These are phyloP conservation scores for Hippocampus zosterae DNA, from an alignment of 2,113 vertebrate genomes.

Conservation along the genomic window DNA sequence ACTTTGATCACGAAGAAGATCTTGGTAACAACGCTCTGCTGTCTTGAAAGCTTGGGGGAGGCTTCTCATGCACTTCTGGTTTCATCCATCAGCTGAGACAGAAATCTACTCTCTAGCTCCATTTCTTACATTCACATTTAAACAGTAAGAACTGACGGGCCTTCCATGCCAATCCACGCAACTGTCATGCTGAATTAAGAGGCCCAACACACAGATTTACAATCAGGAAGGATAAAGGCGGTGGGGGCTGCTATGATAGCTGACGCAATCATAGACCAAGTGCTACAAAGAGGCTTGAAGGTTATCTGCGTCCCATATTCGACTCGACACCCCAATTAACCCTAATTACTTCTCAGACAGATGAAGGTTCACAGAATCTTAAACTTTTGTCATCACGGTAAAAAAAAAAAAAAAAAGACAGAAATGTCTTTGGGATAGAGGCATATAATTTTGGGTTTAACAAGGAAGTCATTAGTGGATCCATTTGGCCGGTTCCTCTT, in stretches of 20 bases:
- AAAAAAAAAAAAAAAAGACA: not conserved
- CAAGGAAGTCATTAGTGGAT: constrained; percentile 56
- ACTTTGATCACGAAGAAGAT: constrained; percentile 70
- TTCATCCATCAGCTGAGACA: constrained; percentile 42
- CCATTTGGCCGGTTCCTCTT: constrained; percentile 50
- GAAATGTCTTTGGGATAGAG: constrained; percentile 52
- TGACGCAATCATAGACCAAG: constrained; percentile 56
- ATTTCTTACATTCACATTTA: constrained; percentile 29
- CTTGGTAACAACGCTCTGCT: constrained; percentile 53
- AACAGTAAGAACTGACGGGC: constrained; percentile 32
- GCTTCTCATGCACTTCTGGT: constrained; percentile 47
- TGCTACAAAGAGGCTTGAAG: constrained; percentile 51
- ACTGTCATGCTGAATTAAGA: constrained; percentile 40
- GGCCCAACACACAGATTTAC: constrained; percentile 19
- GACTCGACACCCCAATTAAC: constrained; percentile 63
- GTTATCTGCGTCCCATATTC: constrained; percentile 56
- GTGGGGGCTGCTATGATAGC: constrained; percentile 19
- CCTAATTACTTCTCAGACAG: constrained; percentile 62
- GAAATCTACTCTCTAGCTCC: constrained; percentile 29
- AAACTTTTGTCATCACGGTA: constrained; percentile 60
- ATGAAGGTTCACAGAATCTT: constrained; percentile 58
- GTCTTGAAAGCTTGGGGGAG: constrained; percentile 59
- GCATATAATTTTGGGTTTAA: constrained; percentile 55
- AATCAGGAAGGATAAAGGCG: constrained; percentile 26
- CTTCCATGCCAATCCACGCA: constrained; percentile 23